phyloP scores from a whole-genome alignment of 2,888 invertebrate genomes.

The Hydrotaea diabolus region DNA sequence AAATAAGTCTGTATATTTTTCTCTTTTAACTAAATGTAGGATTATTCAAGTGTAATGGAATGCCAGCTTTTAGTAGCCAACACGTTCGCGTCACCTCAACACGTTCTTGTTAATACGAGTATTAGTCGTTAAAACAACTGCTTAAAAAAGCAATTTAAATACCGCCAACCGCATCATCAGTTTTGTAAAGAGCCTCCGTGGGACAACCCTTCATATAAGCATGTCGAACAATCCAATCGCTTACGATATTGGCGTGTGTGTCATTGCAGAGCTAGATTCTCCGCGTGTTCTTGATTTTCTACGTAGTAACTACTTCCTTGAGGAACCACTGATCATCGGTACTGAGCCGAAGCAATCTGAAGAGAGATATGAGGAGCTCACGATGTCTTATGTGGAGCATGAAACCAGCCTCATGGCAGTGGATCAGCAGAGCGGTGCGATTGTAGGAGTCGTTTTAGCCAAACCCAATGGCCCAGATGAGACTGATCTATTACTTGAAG shows the following conservation, averaged over 20 bases:
- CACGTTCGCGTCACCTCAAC: slow-evolving; percentile 16
- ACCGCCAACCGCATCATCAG: neutral
- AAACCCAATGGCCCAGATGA: slow-evolving; percentile 74
- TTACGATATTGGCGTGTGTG: slow-evolving; percentile 68
- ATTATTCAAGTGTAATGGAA: slow-evolving; percentile 31
- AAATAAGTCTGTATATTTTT: neutral
- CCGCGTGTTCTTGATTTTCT: slow-evolving; percentile 74
- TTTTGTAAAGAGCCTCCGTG: no score
- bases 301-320: slow-evolving; percentile 74
- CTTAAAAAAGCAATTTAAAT: no score
- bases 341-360: slow-evolving; percentile 73
- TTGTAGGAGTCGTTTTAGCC: slow-evolving; percentile 75
- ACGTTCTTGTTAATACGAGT: neutral
- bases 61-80: slow-evolving; percentile 17
- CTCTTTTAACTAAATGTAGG: no score
- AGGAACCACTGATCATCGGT: slow-evolving; percentile 77
- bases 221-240: slow-evolving; percentile 26
- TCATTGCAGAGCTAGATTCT: slow-evolving; percentile 70
- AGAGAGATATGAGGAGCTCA: slow-evolving; percentile 73
- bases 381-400: slow-evolving; percentile 72
- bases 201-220: no score
- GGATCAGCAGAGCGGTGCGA: neutral
- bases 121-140: neutral
- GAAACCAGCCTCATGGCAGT: slow-evolving; percentile 73
- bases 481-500: slow-evolving; percentile 70